These are phyloP conservation scores for Ceratosolen solmsi DNA, from an alignment of 1,140 invertebrate genomes.

Conservation along the genomic window DNA sequence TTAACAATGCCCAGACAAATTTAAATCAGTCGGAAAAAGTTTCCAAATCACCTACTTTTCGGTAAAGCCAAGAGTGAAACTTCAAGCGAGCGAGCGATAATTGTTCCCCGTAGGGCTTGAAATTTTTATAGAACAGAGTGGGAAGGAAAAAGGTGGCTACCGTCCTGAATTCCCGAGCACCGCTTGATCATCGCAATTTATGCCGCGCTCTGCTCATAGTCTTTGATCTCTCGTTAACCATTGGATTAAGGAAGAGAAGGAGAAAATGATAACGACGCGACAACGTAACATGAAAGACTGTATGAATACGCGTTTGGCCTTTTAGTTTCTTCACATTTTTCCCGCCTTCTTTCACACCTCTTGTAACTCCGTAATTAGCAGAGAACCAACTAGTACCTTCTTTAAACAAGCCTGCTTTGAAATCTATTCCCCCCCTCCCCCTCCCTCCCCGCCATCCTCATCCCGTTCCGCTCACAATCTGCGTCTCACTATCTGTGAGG, in stretches of 20 bases:
- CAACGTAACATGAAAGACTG: not conserved
- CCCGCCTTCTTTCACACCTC: too few species aligned
- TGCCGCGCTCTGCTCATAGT: not conserved
- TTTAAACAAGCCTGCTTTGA: constrained; percentile 14
- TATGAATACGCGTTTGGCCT: too few species aligned
- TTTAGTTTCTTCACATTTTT: not conserved
- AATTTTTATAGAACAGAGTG: not conserved
- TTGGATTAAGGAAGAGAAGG: not conserved
- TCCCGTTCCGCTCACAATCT: not conserved
- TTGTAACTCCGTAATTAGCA: constrained; percentile 17
- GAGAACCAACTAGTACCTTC: not conserved
- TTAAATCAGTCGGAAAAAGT: constrained; percentile 7
- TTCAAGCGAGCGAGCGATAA: not conserved
- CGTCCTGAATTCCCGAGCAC: not conserved
- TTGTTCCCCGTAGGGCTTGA: not conserved
- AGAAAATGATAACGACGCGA: constrained; percentile 15
- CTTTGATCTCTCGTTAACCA: constrained; percentile 45
- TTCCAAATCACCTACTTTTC: not conserved
- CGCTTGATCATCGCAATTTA: constrained; percentile 27
- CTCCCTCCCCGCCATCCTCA: not conserved
- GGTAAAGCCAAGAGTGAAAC: not conserved
- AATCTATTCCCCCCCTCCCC: not conserved
- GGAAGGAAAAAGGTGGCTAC: not conserved
- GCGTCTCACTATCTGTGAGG: too few species aligned
- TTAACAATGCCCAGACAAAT: not conserved